These are phyloP conservation scores for Ichneumoninae sp. DNA, from an alignment of 2,888 invertebrate species.

Conservation along the genomic window DNA sequence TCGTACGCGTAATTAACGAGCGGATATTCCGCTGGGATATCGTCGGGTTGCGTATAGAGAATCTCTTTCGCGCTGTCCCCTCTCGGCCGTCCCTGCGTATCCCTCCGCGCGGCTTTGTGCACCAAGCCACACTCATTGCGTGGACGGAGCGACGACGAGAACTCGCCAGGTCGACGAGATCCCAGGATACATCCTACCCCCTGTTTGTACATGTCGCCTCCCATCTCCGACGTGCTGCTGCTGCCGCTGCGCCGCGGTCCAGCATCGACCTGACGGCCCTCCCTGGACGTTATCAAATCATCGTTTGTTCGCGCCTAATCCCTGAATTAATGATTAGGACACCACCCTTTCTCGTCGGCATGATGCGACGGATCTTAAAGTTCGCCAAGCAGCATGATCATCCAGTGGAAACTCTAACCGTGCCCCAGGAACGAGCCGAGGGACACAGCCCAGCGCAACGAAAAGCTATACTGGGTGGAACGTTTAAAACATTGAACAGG, in stretches of 20 bases:
- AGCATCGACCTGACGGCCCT: slow-evolving; percentile 65
- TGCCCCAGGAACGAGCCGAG: slow-evolving; percentile 22
- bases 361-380: slow-evolving; percentile 82
- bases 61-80: slow-evolving; percentile 61
- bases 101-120: slow-evolving; percentile 61
- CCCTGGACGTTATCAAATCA: slow-evolving; percentile 83
- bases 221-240: slow-evolving; percentile 8
- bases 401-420: slow-evolving; percentile 46
- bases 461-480: slow-evolving; percentile 59
- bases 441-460: slow-evolving; percentile 17
- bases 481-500: not conserved
- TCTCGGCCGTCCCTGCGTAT: slow-evolving; percentile 43
- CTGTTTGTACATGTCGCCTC: slow-evolving; percentile 63
- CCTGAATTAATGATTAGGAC: slow-evolving; percentile 83
- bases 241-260: slow-evolving; percentile 11
- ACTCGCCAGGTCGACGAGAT: slow-evolving; percentile 23
- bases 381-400: slow-evolving; percentile 70
- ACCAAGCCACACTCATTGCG: slow-evolving; percentile 48
- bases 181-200: slow-evolving; percentile 28
- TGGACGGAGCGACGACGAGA: slow-evolving; percentile 33
- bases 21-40: slow-evolving; percentile 76
- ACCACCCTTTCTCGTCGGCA: slow-evolving; percentile 74
- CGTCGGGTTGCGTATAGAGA: slow-evolving; percentile 57
- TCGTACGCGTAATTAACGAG: slow-evolving; percentile 78
- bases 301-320: slow-evolving; percentile 84